phyloP scores from a whole-genome alignment of 2,113 vertebrate genomes.

The Plecturocebus donacophilus region DNA sequence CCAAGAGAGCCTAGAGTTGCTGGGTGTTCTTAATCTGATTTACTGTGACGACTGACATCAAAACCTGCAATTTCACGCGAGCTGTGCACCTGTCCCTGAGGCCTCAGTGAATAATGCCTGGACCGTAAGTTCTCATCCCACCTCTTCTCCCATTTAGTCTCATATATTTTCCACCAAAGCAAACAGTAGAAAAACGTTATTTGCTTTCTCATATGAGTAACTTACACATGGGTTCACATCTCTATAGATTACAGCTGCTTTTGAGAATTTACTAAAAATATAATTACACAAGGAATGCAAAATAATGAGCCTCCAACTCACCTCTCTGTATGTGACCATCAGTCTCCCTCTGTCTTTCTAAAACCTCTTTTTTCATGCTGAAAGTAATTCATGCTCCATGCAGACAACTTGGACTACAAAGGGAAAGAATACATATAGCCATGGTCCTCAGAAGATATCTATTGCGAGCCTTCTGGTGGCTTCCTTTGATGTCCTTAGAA shows the following conservation, averaged over 20 bases:
- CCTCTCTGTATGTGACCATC: neutral
- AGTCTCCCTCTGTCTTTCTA: neutral
- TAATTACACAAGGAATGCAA: neutral
- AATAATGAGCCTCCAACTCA: neutral
- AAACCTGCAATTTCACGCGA: accelerated
- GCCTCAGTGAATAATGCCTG: accelerated
- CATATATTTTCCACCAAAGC: neutral
- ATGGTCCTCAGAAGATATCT: accelerated
- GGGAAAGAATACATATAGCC: accelerated
- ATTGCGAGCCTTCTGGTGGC: neutral
- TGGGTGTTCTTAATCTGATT: neutral
- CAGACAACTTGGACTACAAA: neutral
- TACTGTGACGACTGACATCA: neutral
- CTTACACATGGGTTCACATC: accelerated
- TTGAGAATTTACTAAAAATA: neutral
- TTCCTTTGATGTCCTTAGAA: neutral
- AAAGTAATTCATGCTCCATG: neutral
- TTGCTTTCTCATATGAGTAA: neutral
- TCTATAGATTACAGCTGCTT: neutral
- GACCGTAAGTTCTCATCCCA: neutral
- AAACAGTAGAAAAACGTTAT: neutral
- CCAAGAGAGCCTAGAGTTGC: neutral
- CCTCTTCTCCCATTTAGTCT: neutral
- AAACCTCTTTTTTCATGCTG: neutral
- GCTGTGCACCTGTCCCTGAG: neutral